Evolutionary conservation across 92 coral and sea anemone species (phyloP), one percentile per base, ranked within the genome.

Genomic region (Pocillopora grandis): DNA sequence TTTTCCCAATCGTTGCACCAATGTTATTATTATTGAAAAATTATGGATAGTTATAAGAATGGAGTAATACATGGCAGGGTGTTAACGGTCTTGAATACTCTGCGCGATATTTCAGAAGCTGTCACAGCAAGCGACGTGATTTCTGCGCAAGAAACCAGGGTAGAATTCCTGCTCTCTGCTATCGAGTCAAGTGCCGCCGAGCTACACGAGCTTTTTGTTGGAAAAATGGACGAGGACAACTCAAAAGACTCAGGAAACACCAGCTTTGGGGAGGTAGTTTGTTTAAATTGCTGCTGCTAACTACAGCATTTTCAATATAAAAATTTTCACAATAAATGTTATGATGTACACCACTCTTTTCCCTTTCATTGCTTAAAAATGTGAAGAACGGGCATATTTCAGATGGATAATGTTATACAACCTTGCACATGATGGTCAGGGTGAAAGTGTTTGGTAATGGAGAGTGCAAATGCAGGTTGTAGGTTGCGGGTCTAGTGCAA

Each of bases 241-340:
- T 81, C 85, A 36, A 81, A 81, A 69, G 85, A 81, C 42, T 81
- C 85, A 59, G 85, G 85, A 36, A 81, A 81, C 58, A 81, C 85
- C 60, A 81, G 85, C 76, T 60, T 81, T 58, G 71, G 77, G 2
- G 85, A 81, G 85, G 85, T 81, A 9, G 12, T 76, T 13, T 60
- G 0, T 14, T 19, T 68, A 27, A 33, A 0, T 42, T 35, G 13
- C 73, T 0, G 55, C 12, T 69, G 35, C 13, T 7, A 66, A 66
- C 0, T 14, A 66, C 70, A 21, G 2, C 12, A 21, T 42, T 7
- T 27, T 27, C 31, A 27, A 27, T 27, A 3, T 42, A 42, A 42
- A 42, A 42, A 42, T 42, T 42, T 4, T 42, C 52, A 2, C 49
- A 7, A 42, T 42, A 42, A 42, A 42, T 42, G 49, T 42, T 7